These are phyloP conservation scores for Propsilocerus akamusi DNA, from an alignment of 1,140 invertebrate species.

Conservation along the genomic window DNA sequence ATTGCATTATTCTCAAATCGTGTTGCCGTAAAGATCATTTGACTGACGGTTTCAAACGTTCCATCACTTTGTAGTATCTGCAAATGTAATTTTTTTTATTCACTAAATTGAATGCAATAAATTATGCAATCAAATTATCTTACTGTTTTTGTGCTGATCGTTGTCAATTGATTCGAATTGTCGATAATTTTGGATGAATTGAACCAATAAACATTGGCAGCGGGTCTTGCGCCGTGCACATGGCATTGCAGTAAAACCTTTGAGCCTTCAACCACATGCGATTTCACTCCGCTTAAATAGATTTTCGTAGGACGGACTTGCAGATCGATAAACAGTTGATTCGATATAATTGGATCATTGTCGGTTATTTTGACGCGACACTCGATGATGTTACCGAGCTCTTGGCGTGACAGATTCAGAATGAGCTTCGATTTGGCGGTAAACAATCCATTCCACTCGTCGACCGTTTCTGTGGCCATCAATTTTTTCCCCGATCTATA, in stretches of 20 bases:
- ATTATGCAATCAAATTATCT: constrained; percentile 10
- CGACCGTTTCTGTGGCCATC: constrained; percentile 19
- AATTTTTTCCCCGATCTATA: constrained; percentile 18
- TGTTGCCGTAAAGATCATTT: constrained; percentile 54
- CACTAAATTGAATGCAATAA: neutral
- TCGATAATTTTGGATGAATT: constrained; percentile 47
- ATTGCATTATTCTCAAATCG: constrained; percentile 61
- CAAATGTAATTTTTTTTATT: constrained; percentile 13
- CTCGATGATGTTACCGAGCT: constrained; percentile 54
- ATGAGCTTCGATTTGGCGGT: constrained; percentile 39
- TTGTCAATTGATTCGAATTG: neutral
- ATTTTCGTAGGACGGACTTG: constrained; percentile 62
- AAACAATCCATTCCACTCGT: constrained; percentile 34
- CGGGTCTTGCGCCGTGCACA: constrained; percentile 55
- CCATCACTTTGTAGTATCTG: constrained; percentile 36
- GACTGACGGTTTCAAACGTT: constrained; percentile 58
- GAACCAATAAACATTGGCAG: constrained; percentile 68
- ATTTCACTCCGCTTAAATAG: constrained; percentile 46
- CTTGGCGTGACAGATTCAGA: constrained; percentile 49
- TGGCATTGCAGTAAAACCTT: constrained; percentile 57
- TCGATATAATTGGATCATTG: constrained; percentile 36
- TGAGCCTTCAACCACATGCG: constrained; percentile 56
- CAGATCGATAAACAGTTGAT: constrained; percentile 52
- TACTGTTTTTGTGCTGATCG: constrained; percentile 16
- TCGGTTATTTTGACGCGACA: constrained; percentile 60